Evolutionary conservation across 2,113 vertebrate genomes (phyloP), one percentile per base, ranked within the genome.

Genomic region (Heliornis fulica): DNA sequence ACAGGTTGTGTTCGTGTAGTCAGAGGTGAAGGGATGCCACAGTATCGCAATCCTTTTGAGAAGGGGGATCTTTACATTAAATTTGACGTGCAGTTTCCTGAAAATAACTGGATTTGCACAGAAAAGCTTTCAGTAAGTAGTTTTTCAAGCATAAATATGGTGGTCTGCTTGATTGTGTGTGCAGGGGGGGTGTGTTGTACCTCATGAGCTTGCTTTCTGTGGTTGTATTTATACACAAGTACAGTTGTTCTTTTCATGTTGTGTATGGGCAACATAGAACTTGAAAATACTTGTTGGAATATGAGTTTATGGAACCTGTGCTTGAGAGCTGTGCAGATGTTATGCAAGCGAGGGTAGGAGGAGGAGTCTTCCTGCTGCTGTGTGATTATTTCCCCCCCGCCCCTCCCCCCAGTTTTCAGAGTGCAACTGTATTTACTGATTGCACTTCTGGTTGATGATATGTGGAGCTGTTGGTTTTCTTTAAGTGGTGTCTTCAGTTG

Each of bases 21-120:
- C 85, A 98, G 98, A 93, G 99, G 99, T 66, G 99, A 99, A 97
- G 99, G 99, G 91, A 99, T 99, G 99, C 99, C 99, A 45, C 99
- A 99, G 83, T 99, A 99, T 94, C 99, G 99, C 93, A 99, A 99
- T 97, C 99, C 99, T 11, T 99, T 99, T 98, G 99, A 99, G 96
- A 99, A 99, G 78, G 99, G 99, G 75, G 99, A 99, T 97, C 98
- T 99, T 86, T 99, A 99, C 96, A 98, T 99, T 93, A 99, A 99
- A 91, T 99, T 99, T 97, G 99, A 99, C 4, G 99, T 99, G 85
- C 98, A 99, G 89, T 99, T 99, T 97, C 99, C 99, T 78, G 99
- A 99, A 96, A 99, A 99, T 96, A 99, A 99, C 98, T 99, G 99
- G 99, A 99, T 99, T 95, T 99, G 98, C 97, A 98, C 98, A n/a